A percentile compares a stretch with the other conserved stretches of the same genome.
These are phyloP conservation scores for Amorpha juglandis DNA, from an alignment of 2,888 invertebrate species.

Conservation along the genomic window DNA sequence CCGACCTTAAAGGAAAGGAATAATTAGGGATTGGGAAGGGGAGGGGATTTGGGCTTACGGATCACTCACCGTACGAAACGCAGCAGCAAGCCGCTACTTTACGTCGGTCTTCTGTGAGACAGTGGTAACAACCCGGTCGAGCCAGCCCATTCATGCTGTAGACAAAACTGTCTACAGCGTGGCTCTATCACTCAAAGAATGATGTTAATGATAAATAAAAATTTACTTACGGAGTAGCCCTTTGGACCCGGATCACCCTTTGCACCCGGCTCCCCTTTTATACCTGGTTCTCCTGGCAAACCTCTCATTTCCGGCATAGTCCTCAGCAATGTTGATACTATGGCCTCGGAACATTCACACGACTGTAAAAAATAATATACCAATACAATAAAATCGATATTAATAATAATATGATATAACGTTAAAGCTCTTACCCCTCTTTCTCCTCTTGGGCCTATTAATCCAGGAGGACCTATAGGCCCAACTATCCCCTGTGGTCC, in stretches of 20 bases:
- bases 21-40: no score
- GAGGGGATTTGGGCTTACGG: no score
- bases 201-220: conserved; percentile 45
- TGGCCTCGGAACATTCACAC: conserved; percentile 61
- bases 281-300: conserved; percentile 80
- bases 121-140: no score
- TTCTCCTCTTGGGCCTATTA: conserved; percentile 50
- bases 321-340: conserved; percentile 56
- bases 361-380: conserved; percentile 44
- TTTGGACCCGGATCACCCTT: conserved; percentile 19
- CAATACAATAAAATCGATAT: background rate
- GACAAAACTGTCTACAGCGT: no score
- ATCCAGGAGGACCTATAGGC: conserved; percentile 86
- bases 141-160: no score
- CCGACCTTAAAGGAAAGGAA: no score
- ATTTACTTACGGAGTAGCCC: conserved; percentile 71
- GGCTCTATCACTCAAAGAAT: no score
- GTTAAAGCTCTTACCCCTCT: conserved; percentile 37
- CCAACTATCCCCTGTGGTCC: conserved; percentile 86
- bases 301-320: conserved; percentile 78
- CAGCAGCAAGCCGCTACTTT: no score
- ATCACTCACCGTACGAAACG: no score
- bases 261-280: conserved; percentile 81
- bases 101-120: no score
- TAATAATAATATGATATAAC: background rate